These are phyloP conservation scores for Malurus melanocephalus DNA, from an alignment of 2,113 vertebrate species.

Conservation along the genomic window DNA sequence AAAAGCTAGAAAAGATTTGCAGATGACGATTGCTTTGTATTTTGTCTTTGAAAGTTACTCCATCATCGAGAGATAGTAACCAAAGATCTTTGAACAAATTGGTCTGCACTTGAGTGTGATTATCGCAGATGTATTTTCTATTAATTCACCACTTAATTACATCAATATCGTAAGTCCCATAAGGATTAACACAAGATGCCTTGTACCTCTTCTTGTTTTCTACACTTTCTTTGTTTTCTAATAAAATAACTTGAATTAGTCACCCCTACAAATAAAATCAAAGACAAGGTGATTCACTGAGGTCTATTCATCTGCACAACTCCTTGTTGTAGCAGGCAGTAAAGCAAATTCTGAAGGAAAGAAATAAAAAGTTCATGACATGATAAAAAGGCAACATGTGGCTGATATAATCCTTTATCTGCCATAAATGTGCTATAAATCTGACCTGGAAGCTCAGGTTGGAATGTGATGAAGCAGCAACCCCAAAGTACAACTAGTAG, in stretches of 20 bases:
- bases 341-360: conserved; percentile 12
- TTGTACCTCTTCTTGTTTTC: conserved; percentile 1
- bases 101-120: conserved; percentile 35
- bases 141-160: not conserved
- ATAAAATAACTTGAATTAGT: not conserved
- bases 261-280: not conserved
- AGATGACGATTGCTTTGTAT: not conserved
- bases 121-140: conserved; percentile 22
- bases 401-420: not conserved
- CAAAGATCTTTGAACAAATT: conserved; percentile 62
- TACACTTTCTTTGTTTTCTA: not conserved
- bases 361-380: not conserved
- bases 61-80: conserved; percentile 27
- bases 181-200: conserved; percentile 37
- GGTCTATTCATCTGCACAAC: not conserved
- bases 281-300: not conserved
- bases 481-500: not conserved
- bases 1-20: conserved; percentile 6
- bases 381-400: not conserved
- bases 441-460: not conserved
- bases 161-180: not conserved
- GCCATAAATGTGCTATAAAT: not conserved
- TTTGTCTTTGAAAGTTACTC: conserved; percentile 47
- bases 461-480: not conserved
- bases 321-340: conserved; percentile 6